phyloP scores from a whole-genome alignment of 2,113 vertebrate species.

The Catharus bicknelli region DNA sequence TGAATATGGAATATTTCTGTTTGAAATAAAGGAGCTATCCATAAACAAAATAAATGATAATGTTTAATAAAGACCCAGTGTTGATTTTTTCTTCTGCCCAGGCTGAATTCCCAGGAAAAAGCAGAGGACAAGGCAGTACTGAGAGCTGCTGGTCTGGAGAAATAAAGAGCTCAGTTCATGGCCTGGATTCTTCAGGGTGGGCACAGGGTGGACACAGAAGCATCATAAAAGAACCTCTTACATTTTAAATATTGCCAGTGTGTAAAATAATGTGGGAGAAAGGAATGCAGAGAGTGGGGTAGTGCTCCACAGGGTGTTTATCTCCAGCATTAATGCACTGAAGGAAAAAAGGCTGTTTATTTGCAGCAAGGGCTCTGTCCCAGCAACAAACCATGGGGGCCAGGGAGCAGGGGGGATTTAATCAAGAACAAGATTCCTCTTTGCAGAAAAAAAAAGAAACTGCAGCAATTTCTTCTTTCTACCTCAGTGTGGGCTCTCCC shows the following conservation, averaged over 20 bases:
- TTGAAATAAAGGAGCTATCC: conserved; percentile 44
- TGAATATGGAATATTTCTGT: conserved; percentile 34
- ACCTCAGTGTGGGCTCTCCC: neutral
- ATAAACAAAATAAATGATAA: conserved; percentile 24
- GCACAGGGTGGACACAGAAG: neutral
- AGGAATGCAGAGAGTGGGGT: neutral
- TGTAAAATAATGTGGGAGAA: neutral
- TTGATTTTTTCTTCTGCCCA: neutral
- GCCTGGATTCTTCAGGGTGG: neutral
- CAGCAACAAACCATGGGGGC: neutral
- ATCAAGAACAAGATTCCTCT: neutral
- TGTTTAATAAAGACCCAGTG: neutral
- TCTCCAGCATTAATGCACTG: neutral
- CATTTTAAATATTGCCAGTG: neutral
- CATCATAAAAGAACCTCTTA: neutral
- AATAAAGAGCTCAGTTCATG: neutral
- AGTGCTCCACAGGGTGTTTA: neutral
- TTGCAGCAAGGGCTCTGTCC: neutral
- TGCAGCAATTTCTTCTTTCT: neutral
- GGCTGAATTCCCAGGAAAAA: neutral
- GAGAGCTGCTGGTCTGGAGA: neutral
- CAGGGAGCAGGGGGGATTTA: neutral
- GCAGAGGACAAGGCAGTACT: neutral
- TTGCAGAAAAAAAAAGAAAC: neutral
- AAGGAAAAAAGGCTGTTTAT: neutral